These are phyloP conservation scores for Calyptomena viridis DNA, from an alignment of 2,113 vertebrate genomes.

Conservation along the genomic window DNA sequence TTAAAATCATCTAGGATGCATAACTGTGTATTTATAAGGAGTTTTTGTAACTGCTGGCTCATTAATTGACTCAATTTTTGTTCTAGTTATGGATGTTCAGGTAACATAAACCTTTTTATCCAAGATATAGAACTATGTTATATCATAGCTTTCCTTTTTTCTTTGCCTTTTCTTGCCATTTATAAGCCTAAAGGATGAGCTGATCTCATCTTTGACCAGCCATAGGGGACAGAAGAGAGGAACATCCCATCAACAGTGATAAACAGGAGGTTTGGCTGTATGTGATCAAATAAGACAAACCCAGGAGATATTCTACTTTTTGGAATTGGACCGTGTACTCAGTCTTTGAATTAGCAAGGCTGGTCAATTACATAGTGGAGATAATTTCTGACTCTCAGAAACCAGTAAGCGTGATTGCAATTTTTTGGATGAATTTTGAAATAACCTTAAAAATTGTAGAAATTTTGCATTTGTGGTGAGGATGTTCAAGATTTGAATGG, in stretches of 20 bases:
- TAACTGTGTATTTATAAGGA: accelerated
- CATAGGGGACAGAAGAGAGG: not conserved
- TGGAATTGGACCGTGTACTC: not conserved
- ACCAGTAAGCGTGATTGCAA: accelerated
- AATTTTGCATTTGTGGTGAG: not conserved
- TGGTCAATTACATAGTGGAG: not conserved
- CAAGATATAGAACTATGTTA: not conserved
- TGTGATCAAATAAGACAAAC: not conserved
- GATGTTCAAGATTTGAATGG: not conserved
- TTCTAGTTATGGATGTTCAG: not conserved
- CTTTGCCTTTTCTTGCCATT: not conserved
- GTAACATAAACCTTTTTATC: not conserved
- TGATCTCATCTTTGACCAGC: not conserved
- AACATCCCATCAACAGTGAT: accelerated
- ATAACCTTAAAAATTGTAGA: not conserved
- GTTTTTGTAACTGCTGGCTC: accelerated
- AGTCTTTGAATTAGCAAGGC: not conserved
- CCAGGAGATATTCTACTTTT: not conserved
- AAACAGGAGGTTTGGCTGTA: not conserved
- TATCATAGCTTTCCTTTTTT: not conserved
- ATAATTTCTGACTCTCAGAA: not conserved
- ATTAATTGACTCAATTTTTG: not conserved
- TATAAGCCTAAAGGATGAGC: not conserved
- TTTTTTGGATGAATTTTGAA: not conserved
- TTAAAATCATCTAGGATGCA: not conserved